These are phyloP conservation scores for Myxocyprinus asiaticus DNA, from an alignment of 2,113 vertebrate species.

Conservation along the genomic window DNA sequence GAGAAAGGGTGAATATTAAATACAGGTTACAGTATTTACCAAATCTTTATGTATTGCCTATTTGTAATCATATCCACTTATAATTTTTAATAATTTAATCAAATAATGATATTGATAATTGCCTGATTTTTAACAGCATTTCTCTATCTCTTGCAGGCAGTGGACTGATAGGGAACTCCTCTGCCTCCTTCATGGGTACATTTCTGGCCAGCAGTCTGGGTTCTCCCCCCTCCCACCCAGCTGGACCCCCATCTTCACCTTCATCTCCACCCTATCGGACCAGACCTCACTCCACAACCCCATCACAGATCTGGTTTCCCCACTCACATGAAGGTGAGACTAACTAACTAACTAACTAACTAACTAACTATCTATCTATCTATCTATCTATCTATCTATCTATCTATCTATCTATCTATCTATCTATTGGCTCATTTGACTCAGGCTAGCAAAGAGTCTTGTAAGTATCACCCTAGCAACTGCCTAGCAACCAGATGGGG, in stretches of 20 bases:
- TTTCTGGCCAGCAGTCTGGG: slow-evolving; percentile 93
- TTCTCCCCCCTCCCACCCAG: slow-evolving; percentile 80
- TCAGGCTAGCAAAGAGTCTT: too few species aligned
- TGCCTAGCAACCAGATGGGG: too few species aligned
- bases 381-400: too few species aligned
- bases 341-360: not conserved
- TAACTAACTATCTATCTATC: not conserved
- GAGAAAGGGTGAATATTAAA: not conserved
- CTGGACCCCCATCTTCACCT: slow-evolving; percentile 82
- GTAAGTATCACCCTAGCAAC: too few species aligned
- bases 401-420: too few species aligned
- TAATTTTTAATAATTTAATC: slow-evolving; percentile 3
- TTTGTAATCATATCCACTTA: not conserved
- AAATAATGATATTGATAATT: not conserved
- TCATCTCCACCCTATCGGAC: slow-evolving; percentile 86
- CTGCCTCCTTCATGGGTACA: slow-evolving; percentile 94
- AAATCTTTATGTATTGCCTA: not conserved
- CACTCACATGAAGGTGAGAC: slow-evolving; percentile 95
- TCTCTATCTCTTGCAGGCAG: slow-evolving; percentile 65
- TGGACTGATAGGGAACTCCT: slow-evolving; percentile 80
- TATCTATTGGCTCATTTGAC: too few species aligned
- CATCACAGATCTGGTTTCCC: slow-evolving; percentile 97
- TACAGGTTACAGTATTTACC: not conserved
- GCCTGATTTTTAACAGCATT: slow-evolving; percentile 9
- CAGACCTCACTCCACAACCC: slow-evolving; percentile 81